Percentiles rank a stretch among this genome's conserved stretches.
These are phyloP conservation scores for Maniola jurtina DNA, from an alignment of 1,140 invertebrate genomes.

Conservation along the genomic window DNA sequence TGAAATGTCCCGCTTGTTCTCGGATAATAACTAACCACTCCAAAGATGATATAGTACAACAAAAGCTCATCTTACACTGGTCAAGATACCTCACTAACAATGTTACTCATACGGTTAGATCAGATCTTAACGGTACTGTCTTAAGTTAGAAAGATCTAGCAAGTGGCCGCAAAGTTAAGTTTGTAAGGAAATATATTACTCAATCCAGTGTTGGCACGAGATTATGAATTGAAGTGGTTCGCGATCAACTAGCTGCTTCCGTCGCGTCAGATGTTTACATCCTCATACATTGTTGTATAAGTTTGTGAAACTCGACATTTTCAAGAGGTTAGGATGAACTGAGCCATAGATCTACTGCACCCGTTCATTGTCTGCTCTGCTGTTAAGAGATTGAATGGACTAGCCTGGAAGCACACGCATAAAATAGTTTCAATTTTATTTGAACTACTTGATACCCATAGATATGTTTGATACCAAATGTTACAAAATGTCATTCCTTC, in stretches of 20 bases:
- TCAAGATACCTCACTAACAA: constrained; percentile 33
- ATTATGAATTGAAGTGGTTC: constrained; percentile 75
- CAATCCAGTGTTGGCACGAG: constrained; percentile 72
- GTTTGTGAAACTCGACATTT: constrained; percentile 4
- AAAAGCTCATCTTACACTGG: constrained; percentile 43
- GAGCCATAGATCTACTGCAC: neutral
- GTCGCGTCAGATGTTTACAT: constrained; percentile 63
- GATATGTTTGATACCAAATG: too few species aligned
- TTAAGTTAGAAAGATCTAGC: constrained; percentile 13
- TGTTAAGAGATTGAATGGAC: too few species aligned
- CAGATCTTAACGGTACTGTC: neutral
- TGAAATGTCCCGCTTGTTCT: neutral
- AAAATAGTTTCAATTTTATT: too few species aligned
- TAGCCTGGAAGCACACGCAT: too few species aligned
- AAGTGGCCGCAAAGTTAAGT: constrained; percentile 29
- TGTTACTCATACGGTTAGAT: constrained; percentile 26
- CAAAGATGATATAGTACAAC: constrained; percentile 19
- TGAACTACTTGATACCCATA: too few species aligned
- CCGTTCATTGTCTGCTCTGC: too few species aligned
- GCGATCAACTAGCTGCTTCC: constrained; percentile 75
- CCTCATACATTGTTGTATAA: constrained; percentile 19
- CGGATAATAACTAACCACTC: constrained; percentile 17
- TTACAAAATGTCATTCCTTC: too few species aligned
- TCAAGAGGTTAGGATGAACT: constrained; percentile 1
- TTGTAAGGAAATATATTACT: constrained; percentile 71